Evolutionary conservation across 2,888 invertebrate genomes (phyloP).

Genomic region (Calliscelio sp.): DNA sequence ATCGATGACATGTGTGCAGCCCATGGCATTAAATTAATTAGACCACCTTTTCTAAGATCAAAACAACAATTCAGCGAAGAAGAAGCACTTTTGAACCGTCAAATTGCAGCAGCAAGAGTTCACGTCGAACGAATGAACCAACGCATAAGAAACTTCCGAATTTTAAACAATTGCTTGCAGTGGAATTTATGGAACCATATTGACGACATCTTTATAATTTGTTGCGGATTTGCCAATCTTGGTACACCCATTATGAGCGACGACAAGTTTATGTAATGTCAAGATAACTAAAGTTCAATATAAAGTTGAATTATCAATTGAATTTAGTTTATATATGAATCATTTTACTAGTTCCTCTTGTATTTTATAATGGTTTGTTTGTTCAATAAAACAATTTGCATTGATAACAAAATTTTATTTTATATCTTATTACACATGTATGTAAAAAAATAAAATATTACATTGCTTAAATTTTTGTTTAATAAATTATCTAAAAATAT

Average conservation of each 20-base stretch:
- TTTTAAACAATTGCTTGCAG: constrained; percentile 37
- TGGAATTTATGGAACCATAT: constrained; percentile 21
- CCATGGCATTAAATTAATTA: constrained; percentile 38
- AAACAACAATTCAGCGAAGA: constrained; percentile 53
- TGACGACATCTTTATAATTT: constrained; percentile 57
- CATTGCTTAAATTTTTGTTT: too few relatives aligned
- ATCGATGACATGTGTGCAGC: constrained; percentile 56
- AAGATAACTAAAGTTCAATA: background rate
- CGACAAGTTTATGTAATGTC: constrained; percentile 47
- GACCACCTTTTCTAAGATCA: constrained; percentile 55
- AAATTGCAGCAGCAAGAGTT: constrained; percentile 61
- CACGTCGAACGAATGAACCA: constrained; percentile 66
- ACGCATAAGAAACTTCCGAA: constrained; percentile 42
- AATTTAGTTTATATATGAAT: too few relatives aligned
- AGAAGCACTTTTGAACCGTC: constrained; percentile 35
- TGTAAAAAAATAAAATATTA: too few relatives aligned
- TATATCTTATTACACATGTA: too few relatives aligned
- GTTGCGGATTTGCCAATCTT: constrained; percentile 54
- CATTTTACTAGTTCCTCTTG: too few relatives aligned
- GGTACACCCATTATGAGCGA: constrained; percentile 40
- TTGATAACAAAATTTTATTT: background rate
- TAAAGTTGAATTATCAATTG: constrained; percentile 1
- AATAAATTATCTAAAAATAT: too few relatives aligned
- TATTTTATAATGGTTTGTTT: too few relatives aligned
- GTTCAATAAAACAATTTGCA: too few relatives aligned